phyloP scores from a whole-genome alignment of 1,140 invertebrate genomes.

The Dendroctonus ponderosae region DNA sequence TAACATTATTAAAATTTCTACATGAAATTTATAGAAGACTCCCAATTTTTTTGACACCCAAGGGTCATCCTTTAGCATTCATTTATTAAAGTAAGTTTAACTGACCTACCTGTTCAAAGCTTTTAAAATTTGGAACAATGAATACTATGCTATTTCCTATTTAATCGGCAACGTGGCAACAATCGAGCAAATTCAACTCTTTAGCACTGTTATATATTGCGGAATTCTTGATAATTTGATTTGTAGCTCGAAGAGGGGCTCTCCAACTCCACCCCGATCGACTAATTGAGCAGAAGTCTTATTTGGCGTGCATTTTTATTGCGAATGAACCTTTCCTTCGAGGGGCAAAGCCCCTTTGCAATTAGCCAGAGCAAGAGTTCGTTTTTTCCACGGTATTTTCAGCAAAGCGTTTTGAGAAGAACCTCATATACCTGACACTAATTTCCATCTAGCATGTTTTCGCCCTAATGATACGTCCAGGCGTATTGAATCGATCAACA shows the following conservation, averaged over 20 bases:
- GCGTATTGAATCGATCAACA: not conserved
- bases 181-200: slow-evolving; percentile 20
- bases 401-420: too few relatives aligned
- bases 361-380: too few relatives aligned
- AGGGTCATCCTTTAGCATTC: too few relatives aligned
- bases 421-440: too few relatives aligned
- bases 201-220: slow-evolving; percentile 26
- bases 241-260: slow-evolving; percentile 28
- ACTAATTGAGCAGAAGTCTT: slow-evolving; percentile 37
- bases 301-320: slow-evolving; percentile 35
- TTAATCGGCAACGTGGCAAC: slow-evolving; percentile 8
- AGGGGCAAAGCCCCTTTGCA: too few relatives aligned
- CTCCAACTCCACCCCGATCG: slow-evolving; percentile 2
- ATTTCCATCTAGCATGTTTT: too few relatives aligned
- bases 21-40: too few relatives aligned
- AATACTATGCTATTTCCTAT: not conserved
- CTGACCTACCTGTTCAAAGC: too few relatives aligned
- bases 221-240: slow-evolving; percentile 39
- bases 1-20: too few relatives aligned
- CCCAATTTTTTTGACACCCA: too few relatives aligned
- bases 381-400: too few relatives aligned
- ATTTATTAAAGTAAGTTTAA: too few relatives aligned
- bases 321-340: slow-evolving; percentile 1
- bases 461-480: not conserved
- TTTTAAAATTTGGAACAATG: not conserved